Conservation (phyloP, 1,140 invertebrate species). For the Drosophila aff. region DNA sequence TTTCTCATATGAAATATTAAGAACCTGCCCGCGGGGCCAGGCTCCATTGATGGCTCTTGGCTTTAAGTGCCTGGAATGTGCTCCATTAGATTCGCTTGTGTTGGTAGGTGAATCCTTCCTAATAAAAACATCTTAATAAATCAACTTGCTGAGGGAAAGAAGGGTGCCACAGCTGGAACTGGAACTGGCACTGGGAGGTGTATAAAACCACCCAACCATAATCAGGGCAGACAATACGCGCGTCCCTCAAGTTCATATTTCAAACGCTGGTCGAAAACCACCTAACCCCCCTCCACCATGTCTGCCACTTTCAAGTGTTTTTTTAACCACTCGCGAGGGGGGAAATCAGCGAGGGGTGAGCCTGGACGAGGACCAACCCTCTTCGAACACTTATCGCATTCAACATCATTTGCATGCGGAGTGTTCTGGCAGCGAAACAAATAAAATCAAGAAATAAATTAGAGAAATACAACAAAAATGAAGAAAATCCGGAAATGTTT, state of each 20-base stretch:
- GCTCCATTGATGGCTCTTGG: conserved; percentile 7
- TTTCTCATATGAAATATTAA: conserved; percentile 53
- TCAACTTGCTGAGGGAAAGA: conserved; percentile 42
- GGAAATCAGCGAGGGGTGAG: neutral
- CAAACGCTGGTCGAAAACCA: conserved; percentile 45
- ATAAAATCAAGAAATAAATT: conserved; percentile 84
- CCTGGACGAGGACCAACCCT: conserved; percentile 54
- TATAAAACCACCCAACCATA: conserved; percentile 28
- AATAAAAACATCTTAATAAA: conserved; percentile 76
- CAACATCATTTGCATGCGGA: conserved; percentile 80
- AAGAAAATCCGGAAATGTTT: conserved; percentile 55
- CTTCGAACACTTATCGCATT: conserved; percentile 80
- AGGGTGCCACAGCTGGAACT: neutral
- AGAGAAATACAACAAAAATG: conserved; percentile 67
- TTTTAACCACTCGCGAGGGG: conserved; percentile 1
- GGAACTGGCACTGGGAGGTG: neutral
- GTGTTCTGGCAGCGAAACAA: conserved; percentile 64
- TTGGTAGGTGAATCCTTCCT: neutral
- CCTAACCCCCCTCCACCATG: conserved; percentile 28
- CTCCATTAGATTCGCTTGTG: neutral
- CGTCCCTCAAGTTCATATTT: conserved; percentile 78
- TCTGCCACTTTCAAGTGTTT: conserved; percentile 76
- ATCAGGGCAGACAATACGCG: conserved; percentile 75
- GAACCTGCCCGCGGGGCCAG: conserved; percentile 9
- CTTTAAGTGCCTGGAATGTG: conserved; percentile 27